Base-by-base conservation (phyloP, 2,888 invertebrate genomes). In the Melanostoma scalare region DNA sequence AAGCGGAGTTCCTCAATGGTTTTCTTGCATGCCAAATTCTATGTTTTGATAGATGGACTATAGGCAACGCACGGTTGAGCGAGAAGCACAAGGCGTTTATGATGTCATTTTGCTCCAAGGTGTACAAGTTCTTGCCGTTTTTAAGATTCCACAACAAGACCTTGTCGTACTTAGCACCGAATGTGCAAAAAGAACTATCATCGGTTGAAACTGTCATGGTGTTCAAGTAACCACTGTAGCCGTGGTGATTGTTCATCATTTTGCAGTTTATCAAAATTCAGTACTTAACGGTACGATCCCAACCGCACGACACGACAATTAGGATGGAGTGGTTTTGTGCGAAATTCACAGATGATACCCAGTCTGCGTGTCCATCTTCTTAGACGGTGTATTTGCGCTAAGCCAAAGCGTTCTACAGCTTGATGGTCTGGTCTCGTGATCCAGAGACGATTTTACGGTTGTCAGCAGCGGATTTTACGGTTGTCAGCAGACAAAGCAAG, bases 401-500 rank as follows among this genome's bases (percentile, higher is more conserved):
- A 38, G 99, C 99, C 87, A 99, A 94, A 33, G 99, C 99, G 92
- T 99, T 99, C 99, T 99, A 99, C 92, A 99, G 92, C 92, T 99
- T 99, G 92, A 99, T 99, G 86, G 98, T 98, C 92, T 97, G 98
- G 94, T 99, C 99, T 71, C 99, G 95, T 55, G 99, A 99, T 67
- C 99, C 99, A 87, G 99, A 99, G 5, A 99, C 99, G 91, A 99
- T 99, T 93, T 99, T 99, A 92, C 99, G 96, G 92, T 99, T 99
- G 93, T 99, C 99, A 89, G 98, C 98, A 60, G 99, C n/a, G n/a
- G 91, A 99, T 99, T 93, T 99, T 99, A 92, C 99, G 96, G 92
- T 99, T 99, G 93, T 99, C 99, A 89, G 98, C 98, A 60, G 99
- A 99, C 94, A 99, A 99, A 30, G 99, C 99, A 87, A 99, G 99